These are phyloP conservation scores for Patella vulgata DNA, from an alignment of 1,140 invertebrate genomes.

Conservation along the genomic window DNA sequence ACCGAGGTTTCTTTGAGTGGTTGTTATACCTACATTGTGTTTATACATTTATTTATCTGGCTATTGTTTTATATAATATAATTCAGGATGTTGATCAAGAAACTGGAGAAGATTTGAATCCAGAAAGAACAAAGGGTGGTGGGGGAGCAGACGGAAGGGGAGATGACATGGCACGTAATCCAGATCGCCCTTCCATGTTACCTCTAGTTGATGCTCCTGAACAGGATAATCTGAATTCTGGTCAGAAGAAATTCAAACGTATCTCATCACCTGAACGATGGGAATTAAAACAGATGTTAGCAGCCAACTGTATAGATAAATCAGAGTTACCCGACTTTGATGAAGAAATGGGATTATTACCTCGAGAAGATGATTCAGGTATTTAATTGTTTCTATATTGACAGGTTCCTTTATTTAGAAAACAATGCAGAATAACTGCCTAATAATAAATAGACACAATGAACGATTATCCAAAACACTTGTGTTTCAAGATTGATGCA, in stretches of 20 bases:
- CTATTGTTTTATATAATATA: too few species aligned
- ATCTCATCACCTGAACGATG: conserved; percentile 94
- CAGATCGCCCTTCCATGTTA: conserved; percentile 66
- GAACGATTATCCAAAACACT: too few species aligned
- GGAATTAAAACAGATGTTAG: conserved; percentile 82
- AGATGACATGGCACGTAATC: conserved; percentile 54
- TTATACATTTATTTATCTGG: too few species aligned
- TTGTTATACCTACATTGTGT: too few species aligned
- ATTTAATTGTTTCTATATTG: neutral
- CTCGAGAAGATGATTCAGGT: conserved; percentile 67
- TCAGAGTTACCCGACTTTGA: conserved; percentile 70
- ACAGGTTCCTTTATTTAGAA: too few species aligned
- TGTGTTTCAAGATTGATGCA: too few species aligned
- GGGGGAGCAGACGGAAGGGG: conserved; percentile 45
- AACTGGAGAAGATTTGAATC: conserved; percentile 94
- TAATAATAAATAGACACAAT: too few species aligned
- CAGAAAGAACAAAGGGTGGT: conserved; percentile 62
- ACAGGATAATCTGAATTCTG: conserved; percentile 71
- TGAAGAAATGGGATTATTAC: conserved; percentile 69
- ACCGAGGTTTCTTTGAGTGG: too few species aligned
- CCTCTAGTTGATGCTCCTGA: conserved; percentile 57
- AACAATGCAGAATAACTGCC: too few species aligned
- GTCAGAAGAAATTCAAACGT: conserved; percentile 87
- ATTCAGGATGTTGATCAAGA: conserved; percentile 97
- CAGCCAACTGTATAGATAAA: conserved; percentile 74